Evolutionary conservation across 2,888 invertebrate genomes (phyloP).

Genomic region (Hydropsyche betteni): DNA sequence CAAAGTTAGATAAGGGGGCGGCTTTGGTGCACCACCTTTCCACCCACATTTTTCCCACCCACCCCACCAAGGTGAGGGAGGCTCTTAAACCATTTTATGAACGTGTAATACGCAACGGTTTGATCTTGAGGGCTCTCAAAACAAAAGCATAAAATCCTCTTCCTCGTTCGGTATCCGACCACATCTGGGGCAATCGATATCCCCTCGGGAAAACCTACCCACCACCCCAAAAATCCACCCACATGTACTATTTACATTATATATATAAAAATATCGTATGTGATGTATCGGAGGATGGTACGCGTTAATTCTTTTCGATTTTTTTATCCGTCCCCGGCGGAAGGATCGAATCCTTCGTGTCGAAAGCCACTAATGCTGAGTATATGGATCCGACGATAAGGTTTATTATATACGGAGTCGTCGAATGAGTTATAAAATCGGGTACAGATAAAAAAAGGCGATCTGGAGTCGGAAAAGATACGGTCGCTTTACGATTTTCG

Average conservation of each 20-base stretch:
- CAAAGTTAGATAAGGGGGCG: slow-evolving; percentile 43
- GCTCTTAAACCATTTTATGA: slow-evolving; percentile 48
- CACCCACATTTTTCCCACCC: not conserved
- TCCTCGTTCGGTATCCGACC: slow-evolving; percentile 30
- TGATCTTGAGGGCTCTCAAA: slow-evolving; percentile 45
- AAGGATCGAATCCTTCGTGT: too few relatives aligned
- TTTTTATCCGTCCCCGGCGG: too few relatives aligned
- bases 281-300: too few relatives aligned
- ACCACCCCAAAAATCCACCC: slow-evolving; percentile 7
- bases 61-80: not conserved
- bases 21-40: not conserved
- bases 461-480: slow-evolving; percentile 9
- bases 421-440: not conserved
- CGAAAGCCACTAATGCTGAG: too few relatives aligned
- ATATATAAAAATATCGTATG: not conserved
- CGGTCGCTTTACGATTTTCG: slow-evolving; percentile 20
- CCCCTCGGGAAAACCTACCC: slow-evolving; percentile 7
- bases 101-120: slow-evolving; percentile 46
- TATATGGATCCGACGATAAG: slow-evolving; percentile 17
- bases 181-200: slow-evolving; percentile 41
- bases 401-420: too few relatives aligned
- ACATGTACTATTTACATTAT: not conserved
- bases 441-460: slow-evolving; percentile 15
- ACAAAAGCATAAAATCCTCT: slow-evolving; percentile 44
- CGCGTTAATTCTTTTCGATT: too few relatives aligned